Conservation (phyloP, 2,888 invertebrate species). For the Lamproptera curius region DNA sequence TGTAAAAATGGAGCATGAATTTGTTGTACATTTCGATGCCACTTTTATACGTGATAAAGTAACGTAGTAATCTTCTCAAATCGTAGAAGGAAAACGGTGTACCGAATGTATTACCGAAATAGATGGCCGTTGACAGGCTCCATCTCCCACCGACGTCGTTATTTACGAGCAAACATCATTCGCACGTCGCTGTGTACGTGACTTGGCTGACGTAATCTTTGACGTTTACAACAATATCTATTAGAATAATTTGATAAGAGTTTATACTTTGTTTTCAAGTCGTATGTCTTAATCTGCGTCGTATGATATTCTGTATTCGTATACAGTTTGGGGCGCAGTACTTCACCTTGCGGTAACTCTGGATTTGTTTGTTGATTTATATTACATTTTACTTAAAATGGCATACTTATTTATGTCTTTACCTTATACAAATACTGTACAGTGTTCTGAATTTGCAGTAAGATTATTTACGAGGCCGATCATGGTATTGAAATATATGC, state of each 20-base stretch:
- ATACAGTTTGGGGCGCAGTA: background rate
- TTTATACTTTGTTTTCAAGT: background rate
- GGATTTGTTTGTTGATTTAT: background rate
- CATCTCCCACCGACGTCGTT: background rate
- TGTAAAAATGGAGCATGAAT: background rate
- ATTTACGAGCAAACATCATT: slow-evolving; percentile 11
- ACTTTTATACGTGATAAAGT: too few relatives aligned
- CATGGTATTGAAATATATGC: background rate
- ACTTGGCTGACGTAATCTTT: slow-evolving; percentile 11
- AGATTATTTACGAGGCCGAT: too few relatives aligned
- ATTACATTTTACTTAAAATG: background rate
- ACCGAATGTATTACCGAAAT: slow-evolving; percentile 6
- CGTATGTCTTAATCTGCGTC: background rate
- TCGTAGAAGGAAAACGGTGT: slow-evolving; percentile 1
- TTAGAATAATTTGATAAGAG: slow-evolving; percentile 11
- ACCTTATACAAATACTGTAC: too few relatives aligned
- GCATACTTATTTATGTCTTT: background rate
- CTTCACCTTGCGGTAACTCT: background rate
- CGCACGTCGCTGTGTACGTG: slow-evolving; percentile 17
- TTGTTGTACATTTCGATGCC: too few relatives aligned
- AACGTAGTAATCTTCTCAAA: too few relatives aligned
- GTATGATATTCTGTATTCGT: background rate
- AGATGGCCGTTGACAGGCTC: slow-evolving; percentile 2
- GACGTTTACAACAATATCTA: slow-evolving; percentile 5
- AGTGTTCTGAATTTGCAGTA: too few relatives aligned